Evolutionary conservation across 2,797 vertebrate genomes (phyloP).

Genomic region (Notoglanidium macrostoma): DNA sequence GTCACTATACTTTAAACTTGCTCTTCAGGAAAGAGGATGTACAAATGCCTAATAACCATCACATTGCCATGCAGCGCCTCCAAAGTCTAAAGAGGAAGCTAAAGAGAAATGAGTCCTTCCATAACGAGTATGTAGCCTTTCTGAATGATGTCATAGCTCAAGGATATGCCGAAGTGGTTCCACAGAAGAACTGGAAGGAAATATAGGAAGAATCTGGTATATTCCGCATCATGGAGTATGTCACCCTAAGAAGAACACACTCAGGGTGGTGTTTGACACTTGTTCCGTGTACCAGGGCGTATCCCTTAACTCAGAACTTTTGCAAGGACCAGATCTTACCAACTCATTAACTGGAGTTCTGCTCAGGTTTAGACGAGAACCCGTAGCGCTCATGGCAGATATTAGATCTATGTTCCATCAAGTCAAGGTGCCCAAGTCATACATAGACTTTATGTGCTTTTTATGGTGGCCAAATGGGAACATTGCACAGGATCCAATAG

Average conservation of each 20-base stretch:
- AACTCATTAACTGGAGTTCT: conserved; percentile 24
- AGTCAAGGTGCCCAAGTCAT: neutral
- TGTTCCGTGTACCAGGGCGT: neutral
- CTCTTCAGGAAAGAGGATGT: neutral
- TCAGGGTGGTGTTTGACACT: conserved; percentile 34
- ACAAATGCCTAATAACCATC: neutral
- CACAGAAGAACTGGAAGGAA: neutral
- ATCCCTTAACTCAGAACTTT: conserved; percentile 28
- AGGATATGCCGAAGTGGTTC: conserved; percentile 24
- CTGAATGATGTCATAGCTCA: neutral
- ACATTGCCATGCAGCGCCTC: neutral
- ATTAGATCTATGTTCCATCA: conserved; percentile 26
- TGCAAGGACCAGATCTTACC: conserved; percentile 34
- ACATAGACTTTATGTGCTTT: neutral
- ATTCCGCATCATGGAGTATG: conserved; percentile 23
- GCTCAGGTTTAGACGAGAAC: conserved; percentile 13
- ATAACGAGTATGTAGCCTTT: neutral
- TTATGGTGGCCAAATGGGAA: conserved; percentile 12
- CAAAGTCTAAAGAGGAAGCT: neutral
- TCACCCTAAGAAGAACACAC: conserved; percentile 10
- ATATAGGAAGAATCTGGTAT: conserved; percentile 7
- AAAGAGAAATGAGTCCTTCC: conserved; percentile 13
- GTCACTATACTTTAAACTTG: neutral
- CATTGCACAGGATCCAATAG: neutral
- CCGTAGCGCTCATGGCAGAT: conserved; percentile 25